A percentile compares a stretch with the other conserved stretches of the same genome.
These are phyloP conservation scores for Hyppa rectilinea DNA, from an alignment of 2,888 invertebrate genomes.

Conservation along the genomic window DNA sequence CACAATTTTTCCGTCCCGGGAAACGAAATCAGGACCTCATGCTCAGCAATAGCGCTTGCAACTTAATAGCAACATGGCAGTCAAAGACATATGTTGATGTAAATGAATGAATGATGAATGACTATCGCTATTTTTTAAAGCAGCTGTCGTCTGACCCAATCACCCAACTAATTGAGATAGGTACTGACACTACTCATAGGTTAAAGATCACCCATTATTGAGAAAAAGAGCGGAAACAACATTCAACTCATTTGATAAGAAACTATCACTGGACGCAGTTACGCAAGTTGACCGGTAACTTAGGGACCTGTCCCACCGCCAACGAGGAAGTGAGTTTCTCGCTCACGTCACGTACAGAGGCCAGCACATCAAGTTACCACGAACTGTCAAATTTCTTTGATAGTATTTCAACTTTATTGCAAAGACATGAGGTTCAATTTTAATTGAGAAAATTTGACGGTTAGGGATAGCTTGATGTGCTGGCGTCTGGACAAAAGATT, in stretches of 20 bases:
- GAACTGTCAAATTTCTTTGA: no score
- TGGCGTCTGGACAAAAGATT: no score
- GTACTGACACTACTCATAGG: slow-evolving; percentile 16
- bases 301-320: background rate
- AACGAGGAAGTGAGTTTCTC: background rate
- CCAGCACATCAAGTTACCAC: no score
- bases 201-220: slow-evolving; percentile 43
- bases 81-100: no score
- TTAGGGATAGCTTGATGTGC: no score
- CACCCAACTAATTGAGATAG: slow-evolving; percentile 40
- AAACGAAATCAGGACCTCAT: no score
- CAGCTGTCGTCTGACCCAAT: slow-evolving; percentile 37
- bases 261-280: slow-evolving; percentile 29
- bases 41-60: no score
- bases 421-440: no score
- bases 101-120: background rate
- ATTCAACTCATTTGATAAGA: slow-evolving; percentile 31
- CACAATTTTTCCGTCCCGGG: no score
- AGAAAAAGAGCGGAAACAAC: slow-evolving; percentile 48
- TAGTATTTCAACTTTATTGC: no score
- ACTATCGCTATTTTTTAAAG: background rate
- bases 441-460: no score
- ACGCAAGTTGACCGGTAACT: slow-evolving; percentile 24
- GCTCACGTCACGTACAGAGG: background rate
- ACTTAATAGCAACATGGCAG: no score